Evolutionary conservation across 2,888 invertebrate species (phyloP).

Genomic region (Caenorhabditis parvicauda): DNA sequence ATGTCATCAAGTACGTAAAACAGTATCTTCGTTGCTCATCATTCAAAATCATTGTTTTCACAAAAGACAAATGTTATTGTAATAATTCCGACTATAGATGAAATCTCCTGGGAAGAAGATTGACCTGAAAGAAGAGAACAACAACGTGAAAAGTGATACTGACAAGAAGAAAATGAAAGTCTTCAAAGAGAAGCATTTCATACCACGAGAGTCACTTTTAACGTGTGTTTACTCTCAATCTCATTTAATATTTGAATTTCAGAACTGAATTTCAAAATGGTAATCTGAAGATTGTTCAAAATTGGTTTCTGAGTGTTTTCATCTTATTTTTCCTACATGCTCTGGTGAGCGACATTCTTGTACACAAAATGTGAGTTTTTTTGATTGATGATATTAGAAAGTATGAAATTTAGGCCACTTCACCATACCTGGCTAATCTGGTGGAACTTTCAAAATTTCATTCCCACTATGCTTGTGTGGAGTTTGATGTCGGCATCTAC

Average conservation of each 20-base stretch:
- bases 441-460: slow-evolving; percentile 59
- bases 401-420: slow-evolving; percentile 46
- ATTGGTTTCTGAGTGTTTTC: slow-evolving; percentile 54
- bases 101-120: too few relatives aligned
- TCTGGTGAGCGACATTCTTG: slow-evolving; percentile 45
- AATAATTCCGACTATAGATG: too few relatives aligned
- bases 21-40: too few relatives aligned
- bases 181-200: slow-evolving; percentile 49
- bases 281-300: slow-evolving; percentile 49
- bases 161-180: slow-evolving; percentile 12
- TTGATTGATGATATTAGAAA: not conserved
- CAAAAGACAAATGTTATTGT: too few relatives aligned
- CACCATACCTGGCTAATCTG: slow-evolving; percentile 59
- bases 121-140: too few relatives aligned
- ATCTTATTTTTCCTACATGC: slow-evolving; percentile 48
- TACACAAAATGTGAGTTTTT: slow-evolving; percentile 45
- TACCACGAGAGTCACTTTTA: slow-evolving; percentile 39
- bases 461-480: slow-evolving; percentile 54
- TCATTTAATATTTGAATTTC: slow-evolving; percentile 8
- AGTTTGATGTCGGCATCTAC: slow-evolving; percentile 51
- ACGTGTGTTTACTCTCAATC: slow-evolving; percentile 33
- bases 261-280: slow-evolving; percentile 33
- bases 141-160: too few relatives aligned
- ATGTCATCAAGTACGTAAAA: too few relatives aligned
- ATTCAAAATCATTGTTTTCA: too few relatives aligned